Conservation (phyloP, 2,888 invertebrate species). For the Teinopalpus imperialis region DNA sequence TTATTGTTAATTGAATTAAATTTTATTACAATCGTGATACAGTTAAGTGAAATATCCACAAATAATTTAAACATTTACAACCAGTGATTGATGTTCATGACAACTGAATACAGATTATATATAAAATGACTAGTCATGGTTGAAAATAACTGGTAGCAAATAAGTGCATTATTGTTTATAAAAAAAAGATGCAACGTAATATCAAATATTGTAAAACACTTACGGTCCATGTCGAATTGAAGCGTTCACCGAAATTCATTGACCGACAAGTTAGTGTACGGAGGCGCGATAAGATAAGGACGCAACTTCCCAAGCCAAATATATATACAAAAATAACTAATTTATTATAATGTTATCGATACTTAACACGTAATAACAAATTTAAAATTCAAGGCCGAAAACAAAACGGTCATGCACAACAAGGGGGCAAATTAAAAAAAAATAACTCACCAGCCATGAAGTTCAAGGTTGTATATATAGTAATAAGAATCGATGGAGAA, state of each 20-base stretch:
- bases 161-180: background rate
- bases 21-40: too few species aligned
- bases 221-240: conserved; percentile 52
- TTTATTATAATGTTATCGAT: conserved; percentile 35
- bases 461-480: conserved; percentile 57
- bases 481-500: conserved; percentile 69
- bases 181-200: conserved; percentile 15
- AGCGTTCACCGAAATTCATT: conserved; percentile 42
- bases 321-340: conserved; percentile 35
- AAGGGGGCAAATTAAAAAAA: conserved; percentile 18
- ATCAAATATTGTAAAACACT: conserved; percentile 38
- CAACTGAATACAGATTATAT: conserved; percentile 9
- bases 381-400: background rate
- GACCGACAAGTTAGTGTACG: conserved; percentile 47
- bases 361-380: conserved; percentile 1
- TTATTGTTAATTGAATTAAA: too few species aligned
- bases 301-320: conserved; percentile 39
- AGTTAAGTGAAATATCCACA: background rate
- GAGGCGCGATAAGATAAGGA: conserved; percentile 56
- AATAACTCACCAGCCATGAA: conserved; percentile 73
- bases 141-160: conserved; percentile 2
- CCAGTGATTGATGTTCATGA: conserved; percentile 82
- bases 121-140: background rate
- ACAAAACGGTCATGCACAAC: background rate
- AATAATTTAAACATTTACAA: too few species aligned